A percentile compares a stretch with the other conserved stretches of the same genome.
Conservation (phyloP, 2,113 vertebrate genomes). For the Passer montanus region DNA sequence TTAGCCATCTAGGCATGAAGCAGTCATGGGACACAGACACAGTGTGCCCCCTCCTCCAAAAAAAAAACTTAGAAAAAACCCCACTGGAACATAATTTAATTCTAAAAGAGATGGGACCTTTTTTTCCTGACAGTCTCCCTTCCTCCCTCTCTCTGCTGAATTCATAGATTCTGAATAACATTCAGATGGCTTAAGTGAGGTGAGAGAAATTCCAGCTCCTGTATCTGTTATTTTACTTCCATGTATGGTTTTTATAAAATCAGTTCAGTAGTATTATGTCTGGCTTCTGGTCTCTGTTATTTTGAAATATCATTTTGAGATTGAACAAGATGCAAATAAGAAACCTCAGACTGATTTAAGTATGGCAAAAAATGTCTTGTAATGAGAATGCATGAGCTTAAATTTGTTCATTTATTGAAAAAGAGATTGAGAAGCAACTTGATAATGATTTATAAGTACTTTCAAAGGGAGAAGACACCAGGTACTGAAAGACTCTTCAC, state of each 20-base stretch:
- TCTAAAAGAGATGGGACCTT: background rate
- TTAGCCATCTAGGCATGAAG: background rate
- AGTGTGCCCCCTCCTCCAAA: rapidly evolving
- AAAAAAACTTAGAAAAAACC: background rate
- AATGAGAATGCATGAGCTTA: background rate
- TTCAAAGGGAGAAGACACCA: background rate
- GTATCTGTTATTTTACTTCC: background rate
- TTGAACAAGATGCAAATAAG: background rate
- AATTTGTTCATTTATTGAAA: background rate
- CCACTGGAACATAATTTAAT: background rate
- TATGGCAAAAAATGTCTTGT: background rate
- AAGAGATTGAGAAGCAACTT: background rate
- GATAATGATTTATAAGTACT: background rate
- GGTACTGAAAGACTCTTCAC: background rate
- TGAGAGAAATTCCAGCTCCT: background rate
- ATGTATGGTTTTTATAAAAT: background rate
- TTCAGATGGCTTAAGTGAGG: background rate
- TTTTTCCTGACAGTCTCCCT: background rate
- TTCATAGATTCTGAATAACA: background rate
- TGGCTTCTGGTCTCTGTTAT: background rate
- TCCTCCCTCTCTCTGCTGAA: background rate
- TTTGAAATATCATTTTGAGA: background rate
- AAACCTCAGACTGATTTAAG: background rate
- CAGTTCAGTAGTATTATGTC: background rate
- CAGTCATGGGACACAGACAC: background rate